Conservation (phyloP, 1,140 invertebrate species). For the Aphidius ervi region DNA sequence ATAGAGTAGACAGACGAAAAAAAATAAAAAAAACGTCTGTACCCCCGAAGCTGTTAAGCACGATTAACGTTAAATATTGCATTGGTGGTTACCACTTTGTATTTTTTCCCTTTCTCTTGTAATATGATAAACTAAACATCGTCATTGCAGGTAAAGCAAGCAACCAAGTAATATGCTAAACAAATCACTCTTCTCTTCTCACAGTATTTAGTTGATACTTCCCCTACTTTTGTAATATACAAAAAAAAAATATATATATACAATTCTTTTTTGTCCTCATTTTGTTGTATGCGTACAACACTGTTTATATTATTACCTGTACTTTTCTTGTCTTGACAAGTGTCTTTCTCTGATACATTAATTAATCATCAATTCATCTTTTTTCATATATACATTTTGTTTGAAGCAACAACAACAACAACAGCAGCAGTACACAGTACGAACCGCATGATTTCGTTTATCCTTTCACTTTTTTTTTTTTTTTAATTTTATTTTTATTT, state of each 20-base stretch:
- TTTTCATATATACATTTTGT: background rate
- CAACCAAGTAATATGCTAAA: background rate
- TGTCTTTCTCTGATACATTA: too few relatives aligned
- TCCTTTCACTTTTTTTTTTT: conserved; percentile 24
- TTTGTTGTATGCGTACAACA: too few relatives aligned
- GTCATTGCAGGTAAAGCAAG: conserved; percentile 1
- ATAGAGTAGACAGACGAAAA: too few relatives aligned
- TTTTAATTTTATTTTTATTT: background rate
- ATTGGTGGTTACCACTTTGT: conserved; percentile 16
- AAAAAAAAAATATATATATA: too few relatives aligned
- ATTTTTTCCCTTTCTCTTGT: conserved; percentile 24
- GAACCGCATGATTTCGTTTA: conserved; percentile 9
- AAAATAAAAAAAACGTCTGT: conserved; percentile 9
- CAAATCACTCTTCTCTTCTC: too few relatives aligned
- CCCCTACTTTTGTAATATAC: too few relatives aligned
- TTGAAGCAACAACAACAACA: background rate
- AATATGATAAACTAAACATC: conserved; percentile 10
- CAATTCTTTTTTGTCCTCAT: too few relatives aligned
- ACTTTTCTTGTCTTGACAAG: too few relatives aligned
- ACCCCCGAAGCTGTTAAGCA: conserved; percentile 18
- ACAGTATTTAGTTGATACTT: too few relatives aligned
- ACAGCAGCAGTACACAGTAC: background rate
- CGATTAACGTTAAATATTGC: conserved; percentile 23
- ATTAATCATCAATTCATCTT: too few relatives aligned
- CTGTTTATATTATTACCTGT: too few relatives aligned